These are phyloP conservation scores for Oryzias melastigma DNA, from an alignment of 2,113 vertebrate genomes.

Conservation along the genomic window DNA sequence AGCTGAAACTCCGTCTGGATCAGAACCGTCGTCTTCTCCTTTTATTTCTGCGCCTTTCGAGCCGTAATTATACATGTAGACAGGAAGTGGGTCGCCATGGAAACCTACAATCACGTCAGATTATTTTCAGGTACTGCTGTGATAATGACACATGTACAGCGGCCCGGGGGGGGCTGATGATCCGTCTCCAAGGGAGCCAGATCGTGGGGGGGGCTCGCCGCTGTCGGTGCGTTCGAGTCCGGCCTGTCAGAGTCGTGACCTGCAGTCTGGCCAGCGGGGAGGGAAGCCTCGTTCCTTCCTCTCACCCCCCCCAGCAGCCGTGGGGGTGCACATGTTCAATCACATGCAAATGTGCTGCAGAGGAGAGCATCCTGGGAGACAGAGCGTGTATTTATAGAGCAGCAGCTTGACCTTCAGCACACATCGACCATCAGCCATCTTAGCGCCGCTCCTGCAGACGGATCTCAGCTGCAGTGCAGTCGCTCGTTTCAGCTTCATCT, in stretches of 20 bases:
- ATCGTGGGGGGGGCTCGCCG: neutral
- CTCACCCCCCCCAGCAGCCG: constrained; percentile 46
- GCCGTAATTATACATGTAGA: constrained; percentile 67
- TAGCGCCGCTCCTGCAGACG: constrained; percentile 59
- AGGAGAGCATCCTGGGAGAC: constrained; percentile 68
- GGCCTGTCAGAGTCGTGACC: constrained; percentile 25
- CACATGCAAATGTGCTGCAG: constrained; percentile 55
- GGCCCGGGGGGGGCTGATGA: neutral
- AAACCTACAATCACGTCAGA: constrained; percentile 66
- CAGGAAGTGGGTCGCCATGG: constrained; percentile 69
- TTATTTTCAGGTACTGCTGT: constrained; percentile 69
- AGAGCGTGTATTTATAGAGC: constrained; percentile 74
- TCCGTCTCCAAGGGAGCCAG: neutral
- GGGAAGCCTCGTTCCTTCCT: constrained; percentile 67
- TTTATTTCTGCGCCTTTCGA: constrained; percentile 21
- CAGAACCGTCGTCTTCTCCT: no score
- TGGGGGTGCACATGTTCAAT: constrained; percentile 56
- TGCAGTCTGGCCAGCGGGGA: constrained; percentile 40
- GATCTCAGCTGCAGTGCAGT: constrained; percentile 66
- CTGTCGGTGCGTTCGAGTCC: neutral
- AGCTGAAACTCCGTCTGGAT: no score
- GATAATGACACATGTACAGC: constrained; percentile 41
- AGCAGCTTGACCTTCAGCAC: constrained; percentile 74
- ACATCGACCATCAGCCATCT: constrained; percentile 73
- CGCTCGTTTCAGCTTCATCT: constrained; percentile 61